Base-by-base conservation (phyloP, 2,113 vertebrate genomes). In the Catharus fuscescens region DNA sequence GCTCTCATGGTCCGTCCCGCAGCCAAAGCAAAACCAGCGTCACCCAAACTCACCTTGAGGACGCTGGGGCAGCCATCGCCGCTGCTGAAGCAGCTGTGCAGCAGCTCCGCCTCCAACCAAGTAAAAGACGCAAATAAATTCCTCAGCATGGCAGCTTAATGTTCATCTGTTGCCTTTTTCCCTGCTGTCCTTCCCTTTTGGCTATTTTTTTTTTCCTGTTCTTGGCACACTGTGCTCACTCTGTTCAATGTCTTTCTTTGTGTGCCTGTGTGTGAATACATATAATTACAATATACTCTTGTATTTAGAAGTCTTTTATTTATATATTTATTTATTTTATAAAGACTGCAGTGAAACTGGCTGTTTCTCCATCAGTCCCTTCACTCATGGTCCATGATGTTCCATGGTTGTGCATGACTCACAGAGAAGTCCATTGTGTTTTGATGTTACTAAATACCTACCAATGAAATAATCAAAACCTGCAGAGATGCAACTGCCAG, bases 1-100 rank as follows among this genome's bases (percentile, higher is more conserved):
- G 99, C 86, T 99, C 99, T 66, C 99, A 99, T 0, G 99, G 99
- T 91, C 99, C 99, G 5, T 99, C 99, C 4, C 98, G 99, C 95
- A 99, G 99, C 97, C 99, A 99, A 98, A 99, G 99, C 98, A 99
- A 99, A 98, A 99, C 98, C 98, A 99, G 99, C 7, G 99, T 99
- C 97, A 99, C 99, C 88, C 99, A 99, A 97, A 98, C 98, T 47
- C 99, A 99, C 97, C 99, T 99, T 23, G 99, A 99, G 97, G 99
- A 99, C 2, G 99, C 99, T 79, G 99, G 99, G 90, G 99, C 98
- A 93, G 99, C 99, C 95, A 99, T 99, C 92, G 99, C 99, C 29
- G 99, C 99, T 42, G 99, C 99, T 4, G 99, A 99, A 98, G 99
- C 99, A 72, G 99, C 99, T 36, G 99, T 99, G 87, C 99, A 99